phyloP scores from a whole-genome alignment of 2,797 vertebrate genomes.

The Sebastes matsubarae region DNA sequence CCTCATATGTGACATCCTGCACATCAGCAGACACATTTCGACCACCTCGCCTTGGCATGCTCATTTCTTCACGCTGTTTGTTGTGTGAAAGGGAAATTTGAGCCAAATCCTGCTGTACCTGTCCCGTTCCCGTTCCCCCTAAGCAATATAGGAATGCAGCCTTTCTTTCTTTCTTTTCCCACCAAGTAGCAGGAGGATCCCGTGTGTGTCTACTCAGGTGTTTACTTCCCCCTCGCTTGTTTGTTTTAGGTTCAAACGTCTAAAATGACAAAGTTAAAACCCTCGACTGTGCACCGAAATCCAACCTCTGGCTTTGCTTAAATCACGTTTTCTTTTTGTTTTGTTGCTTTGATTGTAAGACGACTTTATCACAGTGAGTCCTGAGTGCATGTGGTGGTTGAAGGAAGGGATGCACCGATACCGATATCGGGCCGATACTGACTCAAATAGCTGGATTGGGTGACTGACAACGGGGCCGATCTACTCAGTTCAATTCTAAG shows the following conservation, averaged over 20 bases:
- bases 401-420: no score
- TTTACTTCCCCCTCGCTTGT: neutral
- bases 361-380: neutral
- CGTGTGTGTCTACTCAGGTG: neutral
- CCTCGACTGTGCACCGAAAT: neutral
- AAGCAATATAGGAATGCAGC: neutral
- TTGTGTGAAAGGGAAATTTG: conserved; percentile 38
- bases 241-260: neutral
- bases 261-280: neutral
- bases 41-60: neutral
- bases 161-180: neutral
- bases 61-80: neutral
- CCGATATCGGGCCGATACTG: no score
- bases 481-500: no score
- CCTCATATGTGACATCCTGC: neutral
- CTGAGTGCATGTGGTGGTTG: no score
- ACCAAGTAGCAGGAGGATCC: neutral
- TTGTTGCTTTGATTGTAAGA: neutral
- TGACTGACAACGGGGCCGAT: no score
- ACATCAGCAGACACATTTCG: neutral
- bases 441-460: no score
- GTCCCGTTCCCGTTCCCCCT: neutral
- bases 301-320: neutral
- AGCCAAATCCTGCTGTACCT: conserved; percentile 41
- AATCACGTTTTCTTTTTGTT: neutral